Evolutionary conservation across 1,140 invertebrate species (phyloP).

Genomic region (Calycopis cecrops): DNA sequence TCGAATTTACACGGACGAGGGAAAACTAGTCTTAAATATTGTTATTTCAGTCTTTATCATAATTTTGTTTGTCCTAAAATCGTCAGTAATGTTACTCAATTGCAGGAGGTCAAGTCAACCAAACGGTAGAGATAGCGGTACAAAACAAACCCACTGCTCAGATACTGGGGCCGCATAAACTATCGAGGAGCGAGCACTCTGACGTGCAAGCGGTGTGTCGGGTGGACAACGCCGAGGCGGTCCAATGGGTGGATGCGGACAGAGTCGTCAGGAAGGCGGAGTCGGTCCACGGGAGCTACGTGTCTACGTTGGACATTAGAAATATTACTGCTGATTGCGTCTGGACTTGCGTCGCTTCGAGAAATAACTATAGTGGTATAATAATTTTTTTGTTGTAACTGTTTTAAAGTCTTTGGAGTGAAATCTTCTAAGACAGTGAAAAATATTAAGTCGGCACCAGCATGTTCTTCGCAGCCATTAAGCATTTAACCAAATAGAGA

Average conservation of each 20-base stretch:
- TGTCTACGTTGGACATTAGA: conserved; percentile 36
- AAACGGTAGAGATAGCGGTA: conserved; percentile 38
- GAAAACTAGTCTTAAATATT: too few relatives aligned
- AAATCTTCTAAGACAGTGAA: too few relatives aligned
- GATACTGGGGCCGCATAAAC: conserved; percentile 46
- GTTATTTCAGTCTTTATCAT: too few relatives aligned
- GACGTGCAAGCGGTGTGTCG: conserved; percentile 42
- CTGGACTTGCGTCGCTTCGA: conserved; percentile 48
- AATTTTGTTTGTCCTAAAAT: too few relatives aligned
- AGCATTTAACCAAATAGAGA: not conserved
- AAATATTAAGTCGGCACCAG: too few relatives aligned
- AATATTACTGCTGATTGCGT: conserved; percentile 40
- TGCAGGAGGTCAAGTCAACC: conserved; percentile 40
- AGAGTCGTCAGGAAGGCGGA: conserved; percentile 23
- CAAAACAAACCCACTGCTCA: conserved; percentile 39
- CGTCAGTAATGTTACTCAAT: conserved; percentile 5
- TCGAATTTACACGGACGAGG: too few relatives aligned
- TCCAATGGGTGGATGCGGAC: conserved; percentile 40
- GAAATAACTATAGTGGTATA: conserved; percentile 33
- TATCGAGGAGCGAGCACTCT: conserved; percentile 32
- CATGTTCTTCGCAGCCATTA: too few relatives aligned
- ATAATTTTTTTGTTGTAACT: too few relatives aligned
- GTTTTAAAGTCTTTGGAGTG: too few relatives aligned
- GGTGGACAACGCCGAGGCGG: conserved; percentile 37
- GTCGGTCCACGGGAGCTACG: conserved; percentile 30